These are phyloP conservation scores for Bergia sp. DNA, from an alignment of 92 coral and sea anemone genomes.

Conservation along the genomic window DNA sequence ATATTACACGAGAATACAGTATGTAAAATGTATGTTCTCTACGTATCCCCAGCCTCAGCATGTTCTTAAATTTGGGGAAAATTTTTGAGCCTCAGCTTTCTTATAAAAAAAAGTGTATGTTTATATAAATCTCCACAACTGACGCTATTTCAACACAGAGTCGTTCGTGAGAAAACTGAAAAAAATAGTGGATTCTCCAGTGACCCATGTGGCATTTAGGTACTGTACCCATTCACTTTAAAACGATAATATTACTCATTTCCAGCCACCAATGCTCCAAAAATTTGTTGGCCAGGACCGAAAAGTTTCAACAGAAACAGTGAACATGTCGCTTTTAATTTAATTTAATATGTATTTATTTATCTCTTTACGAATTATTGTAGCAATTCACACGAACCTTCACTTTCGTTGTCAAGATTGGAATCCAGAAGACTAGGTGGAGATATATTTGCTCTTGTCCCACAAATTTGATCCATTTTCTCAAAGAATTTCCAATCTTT, in stretches of 20 bases:
- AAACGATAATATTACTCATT: background rate
- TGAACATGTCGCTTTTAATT: background rate
- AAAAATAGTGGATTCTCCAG: too few relatives aligned
- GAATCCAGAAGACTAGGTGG: constrained; percentile 2
- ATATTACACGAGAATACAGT: too few relatives aligned
- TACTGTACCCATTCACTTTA: too few relatives aligned
- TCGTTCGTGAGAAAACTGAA: too few relatives aligned
- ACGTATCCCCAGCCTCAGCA: too few relatives aligned
- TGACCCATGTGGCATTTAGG: too few relatives aligned
- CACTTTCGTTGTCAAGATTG: constrained; percentile 10
- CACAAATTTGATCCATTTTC: constrained; percentile 13
- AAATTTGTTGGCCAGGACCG: background rate
- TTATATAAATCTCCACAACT: background rate
- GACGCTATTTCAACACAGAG: background rate
- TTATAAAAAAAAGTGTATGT: too few relatives aligned
- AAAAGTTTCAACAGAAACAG: background rate
- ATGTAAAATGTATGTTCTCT: too few relatives aligned
- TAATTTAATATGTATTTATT: background rate
- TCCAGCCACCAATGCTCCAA: background rate
- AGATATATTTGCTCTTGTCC: background rate
- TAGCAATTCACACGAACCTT: background rate
- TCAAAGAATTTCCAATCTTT: constrained; percentile 9
- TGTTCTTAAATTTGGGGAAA: too few relatives aligned
- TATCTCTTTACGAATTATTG: constrained; percentile 5
- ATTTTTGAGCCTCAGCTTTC: too few relatives aligned